A percentile compares a stretch with the other conserved stretches of the same genome.
These are phyloP conservation scores for Penaeus chinensis DNA, from an alignment of 1,140 invertebrate species.

Conservation along the genomic window DNA sequence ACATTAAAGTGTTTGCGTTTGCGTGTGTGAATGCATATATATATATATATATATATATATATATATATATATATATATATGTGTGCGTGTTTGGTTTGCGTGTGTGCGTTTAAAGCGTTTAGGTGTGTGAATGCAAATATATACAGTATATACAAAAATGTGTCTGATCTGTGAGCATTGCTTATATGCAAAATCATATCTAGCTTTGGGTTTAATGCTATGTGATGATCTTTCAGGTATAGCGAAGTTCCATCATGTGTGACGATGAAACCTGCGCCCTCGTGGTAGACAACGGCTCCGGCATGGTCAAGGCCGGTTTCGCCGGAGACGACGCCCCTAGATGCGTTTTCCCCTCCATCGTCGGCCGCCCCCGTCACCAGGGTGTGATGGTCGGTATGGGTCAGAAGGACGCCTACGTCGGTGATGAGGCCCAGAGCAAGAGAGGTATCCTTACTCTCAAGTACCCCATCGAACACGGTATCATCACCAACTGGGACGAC, in stretches of 20 bases:
- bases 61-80: background rate
- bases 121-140: background rate
- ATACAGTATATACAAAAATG: background rate
- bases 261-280: constrained; percentile 75
- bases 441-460: constrained; percentile 90
- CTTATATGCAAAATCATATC: background rate
- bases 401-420: constrained; percentile 89
- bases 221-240: background rate
- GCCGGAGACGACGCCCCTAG: constrained; percentile 89
- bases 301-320: constrained; percentile 77
- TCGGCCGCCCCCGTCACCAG: constrained; percentile 74
- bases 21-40: too few relatives aligned
- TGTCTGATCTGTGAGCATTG: background rate
- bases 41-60: background rate
- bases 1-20: too few relatives aligned
- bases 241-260: background rate
- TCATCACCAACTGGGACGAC: constrained; percentile 97
- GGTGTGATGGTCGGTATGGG: constrained; percentile 95
- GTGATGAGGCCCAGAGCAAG: constrained; percentile 93
- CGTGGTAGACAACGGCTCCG: constrained; percentile 76
- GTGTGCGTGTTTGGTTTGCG: background rate
- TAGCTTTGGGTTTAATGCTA: too few relatives aligned
- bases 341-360: constrained; percentile 88
- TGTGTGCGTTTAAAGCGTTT: background rate
- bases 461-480: constrained; percentile 95